phyloP scores from a whole-genome alignment of 2,797 vertebrate genomes.

The Cyclura pinguis region DNA sequence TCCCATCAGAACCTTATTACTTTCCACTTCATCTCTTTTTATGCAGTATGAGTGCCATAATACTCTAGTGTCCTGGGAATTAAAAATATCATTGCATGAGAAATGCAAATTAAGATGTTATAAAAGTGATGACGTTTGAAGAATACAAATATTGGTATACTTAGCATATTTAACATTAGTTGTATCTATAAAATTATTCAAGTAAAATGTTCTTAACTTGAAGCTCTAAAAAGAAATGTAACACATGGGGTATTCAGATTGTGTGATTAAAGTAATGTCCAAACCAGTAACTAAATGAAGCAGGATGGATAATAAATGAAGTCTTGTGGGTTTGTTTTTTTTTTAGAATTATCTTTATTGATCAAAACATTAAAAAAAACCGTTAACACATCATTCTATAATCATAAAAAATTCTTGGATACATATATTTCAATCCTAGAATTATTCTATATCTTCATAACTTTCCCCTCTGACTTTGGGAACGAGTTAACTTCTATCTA shows the following conservation, averaged over 20 bases:
- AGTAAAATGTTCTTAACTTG: background rate
- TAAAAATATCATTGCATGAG: background rate
- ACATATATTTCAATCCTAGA: too few relatives aligned
- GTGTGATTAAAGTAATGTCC: background rate
- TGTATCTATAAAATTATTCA: background rate
- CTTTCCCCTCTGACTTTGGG: too few relatives aligned
- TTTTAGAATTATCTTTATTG: too few relatives aligned
- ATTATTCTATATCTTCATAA: too few relatives aligned
- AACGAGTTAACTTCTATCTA: too few relatives aligned
- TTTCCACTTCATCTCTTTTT: background rate
- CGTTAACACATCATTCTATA: too few relatives aligned
- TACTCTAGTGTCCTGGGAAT: background rate
- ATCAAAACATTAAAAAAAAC: too few relatives aligned
- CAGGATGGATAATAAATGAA: background rate
- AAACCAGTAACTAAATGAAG: background rate
- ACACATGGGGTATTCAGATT: background rate
- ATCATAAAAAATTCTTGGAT: too few relatives aligned
- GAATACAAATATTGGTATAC: background rate
- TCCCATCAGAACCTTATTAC: background rate
- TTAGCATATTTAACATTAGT: slow-evolving; percentile 10
- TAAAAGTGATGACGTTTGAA: background rate
- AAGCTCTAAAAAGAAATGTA: background rate
- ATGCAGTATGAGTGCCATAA: fast-evolving
- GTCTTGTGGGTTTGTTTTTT: background rate
- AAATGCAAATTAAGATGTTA: background rate